Percentiles rank a stretch among this genome's conserved stretches.
phyloP scores from a whole-genome alignment of 2,888 invertebrate genomes.

The Smittia sp. region DNA sequence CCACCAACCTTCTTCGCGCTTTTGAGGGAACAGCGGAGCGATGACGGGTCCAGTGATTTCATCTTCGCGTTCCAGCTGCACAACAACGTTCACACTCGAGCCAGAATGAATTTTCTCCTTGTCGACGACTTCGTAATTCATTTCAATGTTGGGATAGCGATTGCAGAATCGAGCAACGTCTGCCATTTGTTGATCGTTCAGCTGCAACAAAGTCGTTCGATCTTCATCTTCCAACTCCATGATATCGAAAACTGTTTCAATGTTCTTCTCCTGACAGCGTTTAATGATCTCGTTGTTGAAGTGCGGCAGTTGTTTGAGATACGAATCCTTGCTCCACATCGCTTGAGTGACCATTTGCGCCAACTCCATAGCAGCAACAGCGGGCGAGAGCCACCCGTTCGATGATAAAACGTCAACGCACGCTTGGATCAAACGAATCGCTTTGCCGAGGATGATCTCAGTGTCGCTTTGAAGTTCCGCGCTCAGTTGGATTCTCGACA shows the following conservation, averaged over 20 bases:
- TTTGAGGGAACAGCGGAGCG: slow-evolving; percentile 97
- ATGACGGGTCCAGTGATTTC: slow-evolving; percentile 96
- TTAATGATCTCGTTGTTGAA: slow-evolving; percentile 86
- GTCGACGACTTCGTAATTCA: slow-evolving; percentile 84
- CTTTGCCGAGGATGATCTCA: slow-evolving; percentile 78
- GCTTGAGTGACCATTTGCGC: slow-evolving; percentile 99
- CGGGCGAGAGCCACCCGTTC: slow-evolving; percentile 97
- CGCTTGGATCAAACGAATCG: slow-evolving; percentile 84
- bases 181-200: slow-evolving; percentile 86
- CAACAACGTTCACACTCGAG: slow-evolving; percentile 83
- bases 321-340: slow-evolving; percentile 99
- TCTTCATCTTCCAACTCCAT: slow-evolving; percentile 85
- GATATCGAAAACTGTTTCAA: slow-evolving; percentile 70
- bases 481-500: slow-evolving; percentile 89
- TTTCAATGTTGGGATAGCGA: slow-evolving; percentile 96
- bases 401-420: slow-evolving; percentile 95
- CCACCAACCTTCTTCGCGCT: slow-evolving; percentile 95
- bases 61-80: slow-evolving; percentile 93
- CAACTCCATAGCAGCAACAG: slow-evolving; percentile 98
- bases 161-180: slow-evolving; percentile 99
- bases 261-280: slow-evolving; percentile 78
- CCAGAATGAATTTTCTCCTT: slow-evolving; percentile 77
- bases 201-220: slow-evolving; percentile 71
- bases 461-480: slow-evolving; percentile 97
- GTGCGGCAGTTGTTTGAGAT: slow-evolving; percentile 94